phyloP scores from a whole-genome alignment of 2,113 vertebrate genomes.

The Sialia sialis region DNA sequence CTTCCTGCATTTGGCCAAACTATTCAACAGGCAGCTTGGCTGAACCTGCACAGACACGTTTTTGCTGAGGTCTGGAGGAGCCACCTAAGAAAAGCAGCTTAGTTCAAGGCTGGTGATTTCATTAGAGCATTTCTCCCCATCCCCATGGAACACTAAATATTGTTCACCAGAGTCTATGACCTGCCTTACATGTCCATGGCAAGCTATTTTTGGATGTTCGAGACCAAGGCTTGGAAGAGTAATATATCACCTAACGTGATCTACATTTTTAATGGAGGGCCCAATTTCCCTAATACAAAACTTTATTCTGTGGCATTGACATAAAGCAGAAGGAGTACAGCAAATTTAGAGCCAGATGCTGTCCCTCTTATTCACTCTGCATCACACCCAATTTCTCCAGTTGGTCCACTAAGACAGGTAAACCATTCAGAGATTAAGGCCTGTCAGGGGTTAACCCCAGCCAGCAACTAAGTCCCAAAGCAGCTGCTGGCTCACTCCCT shows the following conservation, averaged over 20 bases:
- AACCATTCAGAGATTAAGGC: background rate
- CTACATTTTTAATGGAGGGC: background rate
- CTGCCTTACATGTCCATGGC: background rate
- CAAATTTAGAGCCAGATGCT: background rate
- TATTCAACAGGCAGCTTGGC: conserved; percentile 42
- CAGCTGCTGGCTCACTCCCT: background rate
- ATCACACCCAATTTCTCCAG: background rate
- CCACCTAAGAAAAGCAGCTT: conserved; percentile 42
- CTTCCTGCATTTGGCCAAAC: conserved; percentile 63
- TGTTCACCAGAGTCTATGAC: background rate
- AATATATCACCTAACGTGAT: background rate
- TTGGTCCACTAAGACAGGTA: background rate
- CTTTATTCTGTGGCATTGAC: conserved; percentile 16
- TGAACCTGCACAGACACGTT: conserved; percentile 27
- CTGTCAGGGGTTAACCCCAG: background rate
- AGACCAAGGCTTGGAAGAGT: background rate
- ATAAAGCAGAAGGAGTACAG: background rate
- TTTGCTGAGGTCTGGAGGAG: background rate
- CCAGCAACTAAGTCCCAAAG: background rate
- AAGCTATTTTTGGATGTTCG: background rate
- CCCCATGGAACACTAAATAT: background rate
- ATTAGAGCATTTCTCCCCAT: conserved; percentile 21
- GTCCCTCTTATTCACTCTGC: background rate
- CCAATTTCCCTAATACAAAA: conserved; percentile 2
- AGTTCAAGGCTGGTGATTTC: conserved; percentile 44